phyloP scores from a whole-genome alignment of 2,797 vertebrate species.

The Huso huso region DNA sequence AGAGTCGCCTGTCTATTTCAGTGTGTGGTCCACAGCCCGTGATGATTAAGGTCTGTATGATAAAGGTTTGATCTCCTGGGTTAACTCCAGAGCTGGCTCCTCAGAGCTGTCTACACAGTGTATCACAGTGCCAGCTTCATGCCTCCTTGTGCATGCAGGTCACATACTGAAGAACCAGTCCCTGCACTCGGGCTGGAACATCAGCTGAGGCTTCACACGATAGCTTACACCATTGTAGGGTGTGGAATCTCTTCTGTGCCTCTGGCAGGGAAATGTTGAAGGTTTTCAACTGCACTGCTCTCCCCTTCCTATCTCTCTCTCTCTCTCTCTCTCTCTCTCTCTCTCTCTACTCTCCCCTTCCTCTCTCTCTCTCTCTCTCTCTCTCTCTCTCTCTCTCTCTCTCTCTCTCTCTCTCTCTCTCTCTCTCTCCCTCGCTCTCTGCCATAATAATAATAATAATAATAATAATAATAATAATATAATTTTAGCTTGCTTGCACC shows the following conservation, averaged over 20 bases:
- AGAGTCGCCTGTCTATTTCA: no score
- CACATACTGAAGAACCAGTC: conserved; percentile 3
- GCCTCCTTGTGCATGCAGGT: neutral
- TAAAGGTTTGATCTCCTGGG: no score
- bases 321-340: neutral
- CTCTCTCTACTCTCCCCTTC: neutral
- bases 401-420: conserved; percentile 16
- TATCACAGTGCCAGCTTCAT: no score
- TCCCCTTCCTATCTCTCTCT: conserved; percentile 23
- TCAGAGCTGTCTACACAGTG: no score
- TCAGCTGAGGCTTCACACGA: no score
- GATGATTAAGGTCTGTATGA: no score
- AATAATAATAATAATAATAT: no score
- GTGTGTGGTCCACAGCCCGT: no score
- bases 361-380: conserved; percentile 17
- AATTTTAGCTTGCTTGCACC: no score
- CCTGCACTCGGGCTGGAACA: neutral
- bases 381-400: conserved; percentile 7
- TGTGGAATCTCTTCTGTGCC: conserved; percentile 7
- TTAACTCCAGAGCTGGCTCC: no score
- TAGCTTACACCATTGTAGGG: no score
- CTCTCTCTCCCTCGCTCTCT: conserved; percentile 5
- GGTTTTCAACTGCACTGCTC: conserved; percentile 15
- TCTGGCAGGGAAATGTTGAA: neutral
- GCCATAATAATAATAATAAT: no score